Base-by-base conservation (phyloP, 1,140 invertebrate genomes). In the Drosophila triauraria region DNA sequence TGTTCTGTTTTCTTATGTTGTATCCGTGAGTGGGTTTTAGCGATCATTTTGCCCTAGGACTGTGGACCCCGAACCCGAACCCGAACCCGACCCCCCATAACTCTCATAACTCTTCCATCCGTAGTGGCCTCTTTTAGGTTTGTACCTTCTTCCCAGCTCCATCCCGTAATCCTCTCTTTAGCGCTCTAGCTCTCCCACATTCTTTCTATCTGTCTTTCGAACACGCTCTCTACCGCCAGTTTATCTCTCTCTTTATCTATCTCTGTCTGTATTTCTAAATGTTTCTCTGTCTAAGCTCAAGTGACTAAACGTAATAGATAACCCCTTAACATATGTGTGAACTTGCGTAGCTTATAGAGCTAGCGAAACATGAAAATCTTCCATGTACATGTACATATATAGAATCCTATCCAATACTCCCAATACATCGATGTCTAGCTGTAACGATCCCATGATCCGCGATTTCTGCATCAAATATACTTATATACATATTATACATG, bases 371-470 rank as follows among this genome's bases (percentile, higher is more conserved):
- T 20, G 20, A 20, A 20, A 40, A 53, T 57, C 32, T 46, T 44
- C 25, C 57, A 77, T 67, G 50, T 78, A 68, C 61, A 63, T 58
- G 54, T 54, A 67, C 30, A 68, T 40, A 56, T 56, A 56, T 56
- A 56, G 35, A 56, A 56, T 40, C 53, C 53, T 25, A 40, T n/a
- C 35, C 53, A 54, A 54, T 40, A 13, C 20, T 75, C 35, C 54
- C 30, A 58, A 54, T 46, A 69, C 75, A 78, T 78, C n/a, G 50
- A 61, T 78, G 75, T 78, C 50, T 78, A 78, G 75, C 48, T 77
- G 56, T 77, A 54, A 67, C 43, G 47, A 47, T 25, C 35, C 35
- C 32, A 9, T 54, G 20, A 54, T 23, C 20, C 20, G 51, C 51
- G 32, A 54, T 54, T 54, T 54, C 17, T 54, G 32, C 35, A 40